phyloP scores from a whole-genome alignment of 2,113 vertebrate genomes.

The Maccullochella peelii region DNA sequence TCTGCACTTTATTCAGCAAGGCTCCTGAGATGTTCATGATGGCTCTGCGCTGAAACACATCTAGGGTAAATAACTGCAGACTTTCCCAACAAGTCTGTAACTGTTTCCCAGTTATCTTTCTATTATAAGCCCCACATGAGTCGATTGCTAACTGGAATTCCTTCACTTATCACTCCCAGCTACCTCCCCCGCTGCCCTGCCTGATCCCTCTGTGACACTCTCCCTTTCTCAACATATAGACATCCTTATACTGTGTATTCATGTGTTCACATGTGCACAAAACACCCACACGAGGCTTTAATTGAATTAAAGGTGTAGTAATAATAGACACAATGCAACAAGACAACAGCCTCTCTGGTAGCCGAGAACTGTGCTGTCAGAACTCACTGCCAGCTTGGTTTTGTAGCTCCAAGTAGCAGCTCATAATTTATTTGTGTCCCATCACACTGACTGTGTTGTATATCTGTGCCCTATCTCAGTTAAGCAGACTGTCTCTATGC shows the following conservation, averaged over 20 bases:
- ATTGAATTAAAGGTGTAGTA: neutral
- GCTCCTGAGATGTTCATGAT: neutral
- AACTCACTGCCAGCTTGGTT: slow-evolving; percentile 36
- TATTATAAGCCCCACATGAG: slow-evolving; percentile 7
- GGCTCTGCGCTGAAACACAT: neutral
- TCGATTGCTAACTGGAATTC: slow-evolving; percentile 18
- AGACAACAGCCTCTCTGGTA: slow-evolving; percentile 15
- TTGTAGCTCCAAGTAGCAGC: slow-evolving; percentile 43
- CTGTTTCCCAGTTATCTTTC: slow-evolving; percentile 20
- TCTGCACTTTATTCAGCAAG: slow-evolving; percentile 8
- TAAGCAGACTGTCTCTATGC: slow-evolving; percentile 53
- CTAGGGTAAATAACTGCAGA: slow-evolving; percentile 14
- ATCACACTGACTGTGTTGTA: slow-evolving; percentile 53
- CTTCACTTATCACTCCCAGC: slow-evolving; percentile 22
- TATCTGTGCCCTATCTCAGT: slow-evolving; percentile 55
- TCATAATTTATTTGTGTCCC: slow-evolving; percentile 70
- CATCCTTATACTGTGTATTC: neutral
- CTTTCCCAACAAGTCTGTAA: slow-evolving; percentile 8
- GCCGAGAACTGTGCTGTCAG: slow-evolving; percentile 17
- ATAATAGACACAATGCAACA: slow-evolving; percentile 28
- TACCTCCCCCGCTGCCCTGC: slow-evolving; percentile 11
- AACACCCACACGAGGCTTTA: neutral
- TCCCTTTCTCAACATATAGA: neutral
- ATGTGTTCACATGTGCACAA: neutral
- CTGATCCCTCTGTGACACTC: neutral